Base-by-base conservation (phyloP, 2,888 invertebrate species). In the Andrena flavipes region DNA sequence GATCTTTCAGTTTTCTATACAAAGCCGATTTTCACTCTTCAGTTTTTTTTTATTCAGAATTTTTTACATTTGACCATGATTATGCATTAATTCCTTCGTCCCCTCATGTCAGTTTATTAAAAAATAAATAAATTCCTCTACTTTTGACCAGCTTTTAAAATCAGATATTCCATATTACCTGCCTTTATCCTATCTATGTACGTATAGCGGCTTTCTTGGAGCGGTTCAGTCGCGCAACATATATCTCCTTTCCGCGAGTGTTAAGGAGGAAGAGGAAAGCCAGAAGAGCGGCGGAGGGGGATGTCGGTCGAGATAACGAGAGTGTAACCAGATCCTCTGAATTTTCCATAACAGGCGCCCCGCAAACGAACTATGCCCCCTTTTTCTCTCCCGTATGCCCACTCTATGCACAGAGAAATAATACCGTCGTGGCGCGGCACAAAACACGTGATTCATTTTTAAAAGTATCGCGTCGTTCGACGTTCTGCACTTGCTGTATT, bases 271-370 rank as follows among this genome's bases (percentile, higher is more conserved):
- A 59, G 42, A 42, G 13, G 13, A 67, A 75, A 51, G 71, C 64
- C 49, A 51, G n/a, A 30, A 33, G 59, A 35, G 80, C 85, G 68
- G 69, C 0, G 76, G 73, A 70, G 62, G 70, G 64, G 71, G 35
- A 75, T 70, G 75, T 62, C 70, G 20, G 73, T 77, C 73, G 33
- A 60, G 79, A 82, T 87, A 85, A 86, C 85, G 85, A 87, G 88
- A 80, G 65, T 54, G 80, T 87, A 86, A 86, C 79, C 68, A 80
- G 85, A 86, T 82, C 85, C 75, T 75, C 79, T 87, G 85, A 71
- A 85, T 86, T 86, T 87, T 80, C 72, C 80, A 60, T 85, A 87
- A 86, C 85, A 80, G 80, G 82, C 87, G 48, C 68, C 42, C 23
- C 69, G 68, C 42, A 42, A 49, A 23, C 70, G 51, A 84, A 68